These are phyloP conservation scores for Leptodactylus fallax DNA, from an alignment of 2,797 vertebrate genomes.

Conservation along the genomic window DNA sequence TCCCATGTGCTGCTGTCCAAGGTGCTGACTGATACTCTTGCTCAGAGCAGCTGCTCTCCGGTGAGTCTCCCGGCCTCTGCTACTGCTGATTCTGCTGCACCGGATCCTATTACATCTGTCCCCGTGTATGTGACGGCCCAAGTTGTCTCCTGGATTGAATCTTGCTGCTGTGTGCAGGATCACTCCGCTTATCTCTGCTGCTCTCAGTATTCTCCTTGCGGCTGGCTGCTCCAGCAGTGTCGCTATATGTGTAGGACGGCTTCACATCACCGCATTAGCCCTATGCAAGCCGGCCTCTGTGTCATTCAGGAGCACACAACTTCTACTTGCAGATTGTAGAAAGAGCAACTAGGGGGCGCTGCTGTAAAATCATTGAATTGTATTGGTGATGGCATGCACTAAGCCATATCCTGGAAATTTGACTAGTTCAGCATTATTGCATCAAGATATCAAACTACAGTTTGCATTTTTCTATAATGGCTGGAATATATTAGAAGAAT, in stretches of 20 bases:
- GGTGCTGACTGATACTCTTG: neutral
- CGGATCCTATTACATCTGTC: slow-evolving; percentile 24
- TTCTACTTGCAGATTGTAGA: neutral
- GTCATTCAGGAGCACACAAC: slow-evolving; percentile 42
- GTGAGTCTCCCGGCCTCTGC: neutral
- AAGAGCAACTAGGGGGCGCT: slow-evolving; percentile 68
- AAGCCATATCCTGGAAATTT: neutral
- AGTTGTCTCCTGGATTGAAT: neutral
- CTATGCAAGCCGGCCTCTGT: slow-evolving; percentile 44
- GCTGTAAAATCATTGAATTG: slow-evolving; percentile 10
- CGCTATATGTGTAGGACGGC: slow-evolving; percentile 36
- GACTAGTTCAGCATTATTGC: neutral
- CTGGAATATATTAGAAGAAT: neutral
- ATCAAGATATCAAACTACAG: neutral
- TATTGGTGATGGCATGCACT: neutral
- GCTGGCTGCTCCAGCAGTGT: slow-evolving; percentile 19
- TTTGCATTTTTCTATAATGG: neutral
- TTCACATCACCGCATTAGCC: slow-evolving; percentile 55
- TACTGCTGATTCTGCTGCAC: slow-evolving; percentile 13
- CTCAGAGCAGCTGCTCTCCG: neutral
- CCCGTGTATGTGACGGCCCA: neutral
- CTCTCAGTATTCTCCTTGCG: neutral
- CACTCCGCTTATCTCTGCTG: neutral
- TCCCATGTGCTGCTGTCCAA: neutral
- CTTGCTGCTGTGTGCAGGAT: neutral